Conservation (phyloP, 1,140 invertebrate species). For the Achatina immaculata region DNA sequence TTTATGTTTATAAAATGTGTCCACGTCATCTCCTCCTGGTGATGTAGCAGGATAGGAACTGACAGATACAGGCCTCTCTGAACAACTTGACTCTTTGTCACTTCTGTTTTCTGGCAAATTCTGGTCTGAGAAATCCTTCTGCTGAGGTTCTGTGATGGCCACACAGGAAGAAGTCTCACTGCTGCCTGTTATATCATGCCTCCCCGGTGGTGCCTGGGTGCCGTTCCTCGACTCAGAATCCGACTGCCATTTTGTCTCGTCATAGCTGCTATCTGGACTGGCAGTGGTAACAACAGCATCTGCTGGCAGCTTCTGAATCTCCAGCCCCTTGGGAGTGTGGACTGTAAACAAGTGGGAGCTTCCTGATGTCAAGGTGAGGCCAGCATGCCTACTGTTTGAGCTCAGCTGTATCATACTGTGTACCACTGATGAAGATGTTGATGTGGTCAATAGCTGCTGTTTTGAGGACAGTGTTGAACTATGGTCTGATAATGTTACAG, state of each 20-base stretch:
- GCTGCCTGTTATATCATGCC: neutral
- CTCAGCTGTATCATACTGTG: too few relatives aligned
- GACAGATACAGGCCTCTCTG: constrained; percentile 30
- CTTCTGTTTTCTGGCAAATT: neutral
- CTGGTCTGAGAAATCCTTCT: neutral
- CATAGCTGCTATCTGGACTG: constrained; percentile 62
- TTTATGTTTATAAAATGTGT: constrained; percentile 60
- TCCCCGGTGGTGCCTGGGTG: neutral
- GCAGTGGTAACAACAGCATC: constrained; percentile 53
- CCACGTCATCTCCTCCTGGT: constrained; percentile 31
- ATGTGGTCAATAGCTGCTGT: neutral
- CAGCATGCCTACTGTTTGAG: too few relatives aligned
- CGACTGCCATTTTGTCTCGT: constrained; percentile 24
- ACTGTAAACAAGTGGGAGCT: constrained; percentile 31
- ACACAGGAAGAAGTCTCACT: too few relatives aligned
- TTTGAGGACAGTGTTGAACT: neutral
- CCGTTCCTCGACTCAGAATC: neutral
- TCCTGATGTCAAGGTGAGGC: too few relatives aligned
- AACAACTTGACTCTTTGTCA: constrained; percentile 34
- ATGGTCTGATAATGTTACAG: neutral
- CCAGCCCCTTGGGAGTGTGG: constrained; percentile 39
- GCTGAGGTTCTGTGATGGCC: neutral
- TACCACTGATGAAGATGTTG: neutral
- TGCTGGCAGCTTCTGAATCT: constrained; percentile 45
- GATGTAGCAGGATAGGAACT: constrained; percentile 34